These are phyloP conservation scores for Ceyx cyanopectus DNA, from an alignment of 2,113 vertebrate species.

Conservation along the genomic window DNA sequence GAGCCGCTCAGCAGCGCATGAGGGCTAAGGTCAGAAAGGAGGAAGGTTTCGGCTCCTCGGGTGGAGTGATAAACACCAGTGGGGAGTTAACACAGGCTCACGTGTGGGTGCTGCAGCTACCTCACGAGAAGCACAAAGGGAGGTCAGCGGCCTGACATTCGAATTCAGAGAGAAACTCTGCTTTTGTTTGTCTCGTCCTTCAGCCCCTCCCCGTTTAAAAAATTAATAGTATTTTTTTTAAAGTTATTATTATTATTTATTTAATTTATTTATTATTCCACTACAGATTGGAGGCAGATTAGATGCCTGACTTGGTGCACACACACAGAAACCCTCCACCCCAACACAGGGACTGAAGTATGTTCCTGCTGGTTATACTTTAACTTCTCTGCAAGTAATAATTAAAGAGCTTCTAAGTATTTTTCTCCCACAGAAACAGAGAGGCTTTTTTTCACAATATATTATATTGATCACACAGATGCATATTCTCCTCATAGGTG, in stretches of 20 bases:
- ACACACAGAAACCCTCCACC: background rate
- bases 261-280: background rate
- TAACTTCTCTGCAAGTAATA: slow-evolving; percentile 71
- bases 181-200: background rate
- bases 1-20: background rate
- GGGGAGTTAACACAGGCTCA: background rate
- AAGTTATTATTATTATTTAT: too few relatives aligned
- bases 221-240: background rate
- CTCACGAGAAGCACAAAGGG: background rate
- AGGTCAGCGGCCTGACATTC: background rate
- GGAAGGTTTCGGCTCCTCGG: background rate
- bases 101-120: background rate
- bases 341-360: slow-evolving; percentile 1
- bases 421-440: background rate
- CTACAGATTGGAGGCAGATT: slow-evolving; percentile 5
- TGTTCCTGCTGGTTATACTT: slow-evolving; percentile 54
- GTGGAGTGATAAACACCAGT: background rate
- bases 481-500: background rate
- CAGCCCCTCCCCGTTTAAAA: background rate
- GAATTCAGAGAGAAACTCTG: background rate
- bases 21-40: background rate
- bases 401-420: slow-evolving; percentile 68
- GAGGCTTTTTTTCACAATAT: slow-evolving; percentile 3
- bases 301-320: background rate
- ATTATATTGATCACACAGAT: background rate